Conservation (phyloP, 1,140 invertebrate genomes). For the Zaprionus tsacasi region DNA sequence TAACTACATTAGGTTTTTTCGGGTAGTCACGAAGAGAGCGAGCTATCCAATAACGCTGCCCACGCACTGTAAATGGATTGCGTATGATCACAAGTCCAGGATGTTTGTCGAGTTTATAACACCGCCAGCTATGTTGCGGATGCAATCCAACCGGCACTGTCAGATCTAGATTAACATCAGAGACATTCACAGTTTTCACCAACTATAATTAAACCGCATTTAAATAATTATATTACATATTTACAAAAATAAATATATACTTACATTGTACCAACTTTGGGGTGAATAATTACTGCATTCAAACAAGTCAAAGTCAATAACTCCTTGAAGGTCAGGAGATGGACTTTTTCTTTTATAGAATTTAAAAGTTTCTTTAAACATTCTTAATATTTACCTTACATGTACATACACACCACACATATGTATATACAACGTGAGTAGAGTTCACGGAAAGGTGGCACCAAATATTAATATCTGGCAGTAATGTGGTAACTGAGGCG, state of each 20-base stretch:
- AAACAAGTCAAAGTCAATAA: conserved; percentile 85
- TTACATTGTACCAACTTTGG: conserved; percentile 9
- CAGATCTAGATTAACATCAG: neutral
- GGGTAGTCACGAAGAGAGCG: conserved; percentile 92
- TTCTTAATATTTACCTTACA: conserved; percentile 15
- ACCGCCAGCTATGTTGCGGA: conserved; percentile 85
- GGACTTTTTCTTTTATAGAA: conserved; percentile 86
- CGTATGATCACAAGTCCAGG: conserved; percentile 91
- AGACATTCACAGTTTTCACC: conserved; percentile 13
- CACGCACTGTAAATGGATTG: conserved; percentile 92
- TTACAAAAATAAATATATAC: conserved; percentile 18
- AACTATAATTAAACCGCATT: conserved; percentile 11
- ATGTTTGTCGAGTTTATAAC: conserved; percentile 86
- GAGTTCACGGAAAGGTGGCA: too few relatives aligned
- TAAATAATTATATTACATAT: conserved; percentile 28
- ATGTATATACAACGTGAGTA: too few relatives aligned
- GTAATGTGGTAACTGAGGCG: too few relatives aligned
- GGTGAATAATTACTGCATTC: neutral
- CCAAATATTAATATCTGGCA: too few relatives aligned
- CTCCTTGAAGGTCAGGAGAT: conserved; percentile 84
- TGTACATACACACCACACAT: neutral
- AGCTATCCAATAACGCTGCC: conserved; percentile 93
- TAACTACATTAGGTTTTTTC: conserved; percentile 90
- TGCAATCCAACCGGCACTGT: conserved; percentile 75
- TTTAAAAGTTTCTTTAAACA: conserved; percentile 86